Evolutionary conservation across 2,113 vertebrate species (phyloP).

Genomic region (Scalopus aquaticus): DNA sequence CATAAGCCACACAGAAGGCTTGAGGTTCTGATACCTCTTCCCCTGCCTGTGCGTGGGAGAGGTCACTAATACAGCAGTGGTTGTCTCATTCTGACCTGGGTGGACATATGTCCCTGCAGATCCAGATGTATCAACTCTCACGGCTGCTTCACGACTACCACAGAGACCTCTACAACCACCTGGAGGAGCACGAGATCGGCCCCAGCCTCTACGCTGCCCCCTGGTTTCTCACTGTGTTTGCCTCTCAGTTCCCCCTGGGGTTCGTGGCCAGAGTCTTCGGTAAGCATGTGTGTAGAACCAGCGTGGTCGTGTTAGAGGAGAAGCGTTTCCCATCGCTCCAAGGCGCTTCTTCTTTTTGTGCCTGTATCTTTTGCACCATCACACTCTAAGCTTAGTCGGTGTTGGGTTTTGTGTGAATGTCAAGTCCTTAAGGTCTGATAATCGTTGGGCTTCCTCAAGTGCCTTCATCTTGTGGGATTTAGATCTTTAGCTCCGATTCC

Average conservation of each 20-base stretch:
- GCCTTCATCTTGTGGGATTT: not conserved
- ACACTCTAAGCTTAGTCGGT: too few relatives aligned
- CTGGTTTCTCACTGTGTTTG: conserved; percentile 91
- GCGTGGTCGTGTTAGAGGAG: not conserved
- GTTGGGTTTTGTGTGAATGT: not conserved
- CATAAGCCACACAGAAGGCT: not conserved
- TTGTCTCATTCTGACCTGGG: rapidly evolving
- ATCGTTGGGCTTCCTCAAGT: not conserved
- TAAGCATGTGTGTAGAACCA: conserved; percentile 70
- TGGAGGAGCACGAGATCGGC: conserved; percentile 89
- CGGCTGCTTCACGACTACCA: conserved; percentile 91
- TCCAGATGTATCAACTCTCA: conserved; percentile 92
- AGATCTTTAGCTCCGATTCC: too few relatives aligned
- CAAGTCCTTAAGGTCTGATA: not conserved
- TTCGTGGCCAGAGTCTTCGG: conserved; percentile 91
- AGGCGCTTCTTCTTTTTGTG: not conserved
- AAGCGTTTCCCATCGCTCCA: rapidly evolving
- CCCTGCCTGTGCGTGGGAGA: too few relatives aligned
- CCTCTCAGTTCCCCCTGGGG: conserved; percentile 89
- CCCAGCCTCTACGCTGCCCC: conserved; percentile 91
- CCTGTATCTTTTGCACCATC: not conserved
- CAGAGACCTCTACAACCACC: conserved; percentile 87
- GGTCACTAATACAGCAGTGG: rapidly evolving
- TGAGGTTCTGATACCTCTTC: not conserved
- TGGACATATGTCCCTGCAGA: conserved; percentile 72